Evolutionary conservation across 2,888 invertebrate species (phyloP), one percentile per base, ranked within the genome.

Genomic region (Cantharis flavilabris): DNA sequence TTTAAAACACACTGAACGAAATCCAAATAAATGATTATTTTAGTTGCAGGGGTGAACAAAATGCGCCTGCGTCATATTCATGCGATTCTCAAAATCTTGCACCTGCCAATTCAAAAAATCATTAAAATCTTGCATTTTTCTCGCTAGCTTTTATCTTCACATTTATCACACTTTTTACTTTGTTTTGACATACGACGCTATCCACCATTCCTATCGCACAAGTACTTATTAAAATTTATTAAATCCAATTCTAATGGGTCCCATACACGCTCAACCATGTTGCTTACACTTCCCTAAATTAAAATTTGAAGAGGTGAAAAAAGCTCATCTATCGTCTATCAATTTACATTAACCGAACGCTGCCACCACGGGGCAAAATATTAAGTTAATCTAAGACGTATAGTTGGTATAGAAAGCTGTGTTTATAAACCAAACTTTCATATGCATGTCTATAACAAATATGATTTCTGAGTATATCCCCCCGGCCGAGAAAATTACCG

Each of bases 1-100:
- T 75, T 28, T 14, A 75, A 75, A 75, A 75, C 75, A 75, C 75
- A 75, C 75, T 75, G 75, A 75, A 70, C 75, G 64, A 75, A 75
- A 75, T 70, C 71, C 75, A 65, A 75, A 75, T 70, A 70, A 71
- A 65, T 63, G 62, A 65, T 71, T 71, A 71, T 65, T 75, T 75
- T 69, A 71, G 67, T 64, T 69, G 67, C 71, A 71, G 71, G 67
- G 71, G 65, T 75, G 67, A 5, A 65, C 26, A 69, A 67, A 75
- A 14, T 5, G 71, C 75, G 75, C 75, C 14, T 75, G 75, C 75
- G 75, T 26, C 20, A 26, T 67, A 67, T 67, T 67, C 26, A 23
- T 67, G 65, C 65, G 65, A 26, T 26, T 67, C 65, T 67, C 65
- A 67, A 67, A 20, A 67, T 67, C 65, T 67, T 67, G 13, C n/a